These are phyloP conservation scores for Andrena bucephala DNA, from an alignment of 2,888 invertebrate species.

Conservation along the genomic window DNA sequence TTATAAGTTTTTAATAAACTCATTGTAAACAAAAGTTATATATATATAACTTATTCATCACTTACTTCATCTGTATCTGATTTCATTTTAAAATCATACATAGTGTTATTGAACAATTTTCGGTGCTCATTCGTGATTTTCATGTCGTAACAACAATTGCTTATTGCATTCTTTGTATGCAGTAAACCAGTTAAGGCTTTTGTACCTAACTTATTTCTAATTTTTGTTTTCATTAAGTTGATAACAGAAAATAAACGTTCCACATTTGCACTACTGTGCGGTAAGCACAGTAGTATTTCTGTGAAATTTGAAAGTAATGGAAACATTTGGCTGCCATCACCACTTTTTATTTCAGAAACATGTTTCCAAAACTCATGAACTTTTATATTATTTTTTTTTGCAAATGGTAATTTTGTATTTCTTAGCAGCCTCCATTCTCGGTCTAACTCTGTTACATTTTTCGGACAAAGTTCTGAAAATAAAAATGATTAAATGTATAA, in stretches of 20 bases:
- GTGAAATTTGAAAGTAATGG: neutral
- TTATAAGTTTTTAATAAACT: too few relatives aligned
- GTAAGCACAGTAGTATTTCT: neutral
- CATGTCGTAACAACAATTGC: neutral
- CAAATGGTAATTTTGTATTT: conserved; percentile 4
- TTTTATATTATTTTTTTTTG: neutral
- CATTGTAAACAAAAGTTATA: too few relatives aligned
- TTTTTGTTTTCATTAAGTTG: neutral
- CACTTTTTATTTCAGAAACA: neutral
- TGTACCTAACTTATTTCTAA: conserved; percentile 2
- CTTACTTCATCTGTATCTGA: neutral
- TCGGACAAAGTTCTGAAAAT: conserved; percentile 5
- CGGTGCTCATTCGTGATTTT: neutral
- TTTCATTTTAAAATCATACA: conserved; percentile 9
- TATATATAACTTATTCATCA: neutral
- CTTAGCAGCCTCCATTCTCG: conserved; percentile 9
- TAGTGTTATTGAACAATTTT: conserved; percentile 1
- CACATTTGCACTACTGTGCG: conserved; percentile 6
- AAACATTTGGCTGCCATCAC: neutral
- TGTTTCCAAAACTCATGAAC: neutral
- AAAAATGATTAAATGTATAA: conserved; percentile 1
- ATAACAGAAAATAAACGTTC: neutral
- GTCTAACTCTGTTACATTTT: neutral
- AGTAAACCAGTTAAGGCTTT: neutral
- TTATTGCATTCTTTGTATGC: neutral